Base-by-base conservation (phyloP, 2,888 invertebrate species). In the Cheilosia grossa region DNA sequence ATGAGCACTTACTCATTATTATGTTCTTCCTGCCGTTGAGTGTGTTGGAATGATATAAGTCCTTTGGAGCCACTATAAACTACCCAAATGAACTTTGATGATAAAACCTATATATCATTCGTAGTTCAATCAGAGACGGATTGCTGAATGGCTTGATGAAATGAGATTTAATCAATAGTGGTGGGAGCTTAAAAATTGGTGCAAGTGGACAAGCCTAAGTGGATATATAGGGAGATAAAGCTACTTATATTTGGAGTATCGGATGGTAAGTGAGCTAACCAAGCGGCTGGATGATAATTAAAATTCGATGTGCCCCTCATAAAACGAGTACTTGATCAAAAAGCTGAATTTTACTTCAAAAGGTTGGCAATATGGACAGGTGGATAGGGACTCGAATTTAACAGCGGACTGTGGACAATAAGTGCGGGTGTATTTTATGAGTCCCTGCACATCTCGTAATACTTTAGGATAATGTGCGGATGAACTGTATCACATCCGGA, bases 141-240 rank as follows among this genome's bases (percentile, higher is more conserved):
- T 53, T 33, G 47, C 64, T 58, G 72, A 79, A 72, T 72, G 58
- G 72, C 44, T 59, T 72, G 64, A 44, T 64, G 63, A 72, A 72
- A 58, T 59, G 58, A 61, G 58, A 70, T 58, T 70, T 56, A 70
- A 70, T 69, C 47, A 69, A 70, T 61, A 21, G 4, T 10, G 4
- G 21, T 27, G 33, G 4, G 10, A 4, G 3, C n/a, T n/a, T 24
- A 47, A 24, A 21, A 64, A 51, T 37, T 10, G 63, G 17, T 17
- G n/a, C 24, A 47, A 47, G 30, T 47, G 61, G n/a, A 63, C 30
- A 63, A 63, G 30, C 6, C 30, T 30, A 30, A 30, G 30, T 30
- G 9, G 9, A 9, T 30, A 9, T 7, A 13, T 37, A 4, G 0
- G 2, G 5, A 19, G 5, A 6, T 17, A n/a, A 0, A 33, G 6